Base-by-base conservation (phyloP, 2,888 invertebrate species). In the Apocheima hispidaria region DNA sequence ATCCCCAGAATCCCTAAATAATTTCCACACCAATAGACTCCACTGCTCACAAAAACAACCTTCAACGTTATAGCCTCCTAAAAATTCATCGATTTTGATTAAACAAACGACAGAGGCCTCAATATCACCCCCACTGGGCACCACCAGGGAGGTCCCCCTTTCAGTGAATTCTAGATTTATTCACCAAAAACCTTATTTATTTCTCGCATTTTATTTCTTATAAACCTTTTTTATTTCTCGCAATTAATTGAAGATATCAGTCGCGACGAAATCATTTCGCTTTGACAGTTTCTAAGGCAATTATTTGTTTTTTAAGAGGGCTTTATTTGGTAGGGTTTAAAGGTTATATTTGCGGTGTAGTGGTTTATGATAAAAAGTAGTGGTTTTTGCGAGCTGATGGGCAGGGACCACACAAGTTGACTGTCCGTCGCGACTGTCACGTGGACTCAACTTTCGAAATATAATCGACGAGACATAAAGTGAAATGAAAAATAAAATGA, bases 221-320 rank as follows among this genome's bases (percentile, higher is more conserved):
- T 66, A 68, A 79, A 73, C 68, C 74, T 77, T 79, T 83, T 85
- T 83, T 77, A 54, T 63, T 67, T 84, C 81, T 77, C 69, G 75
- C 81, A 83, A 88, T 88, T 89, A 88, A 88, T 86, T 86, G 83
- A 69, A 78, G 70, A 82, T 82, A 83, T 85, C 82, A 72, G 82
- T 86, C 77, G 83, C 84, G 83, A 89, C 85, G 83, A 87, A 88
- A 87, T 87, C 86, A 86, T 89, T 89, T 83, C 78, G 69, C 79
- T 77, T 81, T 89, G 90, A 90, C 90, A 86, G 86, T 73, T 81
- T 73, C 83, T 86, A 82, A 83, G 81, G 74, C 85, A 83, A 86
- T 84, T 60, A 64, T 60, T 63, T 61, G 56, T 30, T 66, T 64
- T 66, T 62, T 66, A 60, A 18, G 14, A 55, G 60, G 46, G 50